These are phyloP conservation scores for Podarcis siculus DNA, from an alignment of 2,797 vertebrate genomes.

Conservation along the genomic window DNA sequence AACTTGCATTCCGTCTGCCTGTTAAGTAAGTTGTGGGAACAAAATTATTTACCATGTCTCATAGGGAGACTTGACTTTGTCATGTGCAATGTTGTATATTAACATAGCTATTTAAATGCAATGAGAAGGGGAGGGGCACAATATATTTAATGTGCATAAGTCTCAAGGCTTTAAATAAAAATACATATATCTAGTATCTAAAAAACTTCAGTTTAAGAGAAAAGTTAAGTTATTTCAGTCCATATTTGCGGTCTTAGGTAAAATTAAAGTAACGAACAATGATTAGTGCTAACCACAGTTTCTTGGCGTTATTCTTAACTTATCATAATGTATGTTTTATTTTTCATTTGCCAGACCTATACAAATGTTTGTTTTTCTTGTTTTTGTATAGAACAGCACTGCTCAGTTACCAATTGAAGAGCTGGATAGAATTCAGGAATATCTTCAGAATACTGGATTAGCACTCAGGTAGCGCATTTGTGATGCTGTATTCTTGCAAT, in stretches of 20 bases:
- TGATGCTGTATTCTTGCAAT: neutral
- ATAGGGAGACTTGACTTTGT: neutral
- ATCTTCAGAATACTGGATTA: slow-evolving; percentile 91
- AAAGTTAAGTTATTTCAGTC: neutral
- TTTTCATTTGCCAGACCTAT: neutral
- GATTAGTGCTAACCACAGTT: neutral
- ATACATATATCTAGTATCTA: neutral
- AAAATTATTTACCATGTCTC: neutral
- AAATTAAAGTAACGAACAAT: neutral
- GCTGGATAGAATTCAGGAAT: slow-evolving; percentile 92
- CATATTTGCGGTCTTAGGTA: neutral
- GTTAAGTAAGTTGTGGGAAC: neutral
- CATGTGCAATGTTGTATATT: neutral
- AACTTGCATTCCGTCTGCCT: neutral
- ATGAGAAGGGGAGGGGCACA: too few species aligned
- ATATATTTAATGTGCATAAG: neutral
- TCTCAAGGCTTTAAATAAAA: neutral
- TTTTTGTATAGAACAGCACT: slow-evolving; percentile 86
- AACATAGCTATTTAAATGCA: neutral
- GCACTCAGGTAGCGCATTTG: slow-evolving; percentile 86
- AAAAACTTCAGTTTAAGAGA: neutral
- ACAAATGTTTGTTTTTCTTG: neutral
- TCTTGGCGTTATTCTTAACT: neutral
- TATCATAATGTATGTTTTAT: accelerated
- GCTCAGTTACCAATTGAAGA: slow-evolving; percentile 94